Evolutionary conservation across 2,113 vertebrate species (phyloP).

Genomic region (Anser brachyrhynchus): DNA sequence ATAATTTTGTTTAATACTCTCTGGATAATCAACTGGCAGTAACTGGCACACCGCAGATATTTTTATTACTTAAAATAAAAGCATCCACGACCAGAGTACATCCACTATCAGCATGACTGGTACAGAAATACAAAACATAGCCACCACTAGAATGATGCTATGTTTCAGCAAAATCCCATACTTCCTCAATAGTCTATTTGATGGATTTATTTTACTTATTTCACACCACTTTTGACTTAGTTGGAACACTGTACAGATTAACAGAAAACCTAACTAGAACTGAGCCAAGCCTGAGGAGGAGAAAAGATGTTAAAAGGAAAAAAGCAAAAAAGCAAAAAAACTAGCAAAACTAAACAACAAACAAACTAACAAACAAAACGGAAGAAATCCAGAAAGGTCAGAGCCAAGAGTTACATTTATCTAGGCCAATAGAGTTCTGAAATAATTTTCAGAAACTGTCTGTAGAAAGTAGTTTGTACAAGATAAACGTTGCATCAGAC

Average conservation of each 20-base stretch:
- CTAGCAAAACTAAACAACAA: background rate
- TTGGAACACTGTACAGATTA: background rate
- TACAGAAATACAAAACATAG: too few species aligned
- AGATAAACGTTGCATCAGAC: background rate
- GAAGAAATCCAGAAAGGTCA: background rate
- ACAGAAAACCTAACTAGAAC: background rate
- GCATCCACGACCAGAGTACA: too few species aligned
- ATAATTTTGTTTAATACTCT: too few species aligned
- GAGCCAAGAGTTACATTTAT: background rate
- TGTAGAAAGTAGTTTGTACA: background rate
- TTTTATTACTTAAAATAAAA: too few species aligned
- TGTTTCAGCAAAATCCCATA: background rate
- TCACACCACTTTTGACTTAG: background rate
- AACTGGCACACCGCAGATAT: too few species aligned
- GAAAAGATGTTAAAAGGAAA: background rate
- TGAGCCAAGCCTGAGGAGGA: background rate
- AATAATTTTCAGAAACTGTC: constrained; percentile 7
- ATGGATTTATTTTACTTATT: background rate
- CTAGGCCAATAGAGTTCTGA: background rate
- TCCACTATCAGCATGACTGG: too few species aligned
- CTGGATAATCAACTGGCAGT: too few species aligned
- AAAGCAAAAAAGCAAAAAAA: background rate
- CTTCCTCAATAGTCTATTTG: background rate
- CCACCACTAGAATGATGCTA: too few species aligned
- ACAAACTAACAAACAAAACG: too few species aligned